Evolutionary conservation across 1,140 invertebrate species (phyloP).

Genomic region (Temnothorax longispinosus): DNA sequence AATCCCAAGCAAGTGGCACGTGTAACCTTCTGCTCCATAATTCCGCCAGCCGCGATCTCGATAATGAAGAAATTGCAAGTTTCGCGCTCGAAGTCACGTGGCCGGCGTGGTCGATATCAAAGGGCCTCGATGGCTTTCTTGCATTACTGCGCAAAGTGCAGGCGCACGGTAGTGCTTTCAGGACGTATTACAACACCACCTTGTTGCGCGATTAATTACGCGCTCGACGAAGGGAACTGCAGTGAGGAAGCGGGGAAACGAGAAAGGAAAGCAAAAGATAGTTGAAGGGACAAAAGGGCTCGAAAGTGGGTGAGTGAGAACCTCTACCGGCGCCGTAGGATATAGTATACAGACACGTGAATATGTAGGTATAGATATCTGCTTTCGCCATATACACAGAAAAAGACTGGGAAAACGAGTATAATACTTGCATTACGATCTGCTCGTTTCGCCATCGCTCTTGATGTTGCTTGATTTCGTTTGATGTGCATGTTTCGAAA

Average conservation of each 20-base stretch:
- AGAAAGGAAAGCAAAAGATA: conserved; percentile 13
- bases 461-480: conserved; percentile 17
- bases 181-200: conserved; percentile 51
- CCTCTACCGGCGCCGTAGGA: not conserved
- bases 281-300: conserved; percentile 20
- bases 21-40: conserved; percentile 52
- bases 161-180: conserved; percentile 52
- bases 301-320: conserved; percentile 57
- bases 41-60: conserved; percentile 48
- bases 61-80: conserved; percentile 59
- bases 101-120: conserved; percentile 53
- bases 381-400: conserved; percentile 21
- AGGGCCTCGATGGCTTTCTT: conserved; percentile 48
- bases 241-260: conserved; percentile 15
- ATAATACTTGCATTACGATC: conserved; percentile 39
- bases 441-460: conserved; percentile 20
- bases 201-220: conserved; percentile 61
- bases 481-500: not conserved
- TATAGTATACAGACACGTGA: conserved; percentile 6
- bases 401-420: conserved; percentile 38
- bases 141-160: conserved; percentile 56
- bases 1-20: conserved; percentile 37
- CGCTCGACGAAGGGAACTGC: conserved; percentile 33
- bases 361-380: conserved; percentile 36
- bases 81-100: conserved; percentile 51